A percentile compares a stretch with the other conserved stretches of the same genome.
Conservation (phyloP, 2,888 invertebrate genomes). For the Subacronicta megacephala region DNA sequence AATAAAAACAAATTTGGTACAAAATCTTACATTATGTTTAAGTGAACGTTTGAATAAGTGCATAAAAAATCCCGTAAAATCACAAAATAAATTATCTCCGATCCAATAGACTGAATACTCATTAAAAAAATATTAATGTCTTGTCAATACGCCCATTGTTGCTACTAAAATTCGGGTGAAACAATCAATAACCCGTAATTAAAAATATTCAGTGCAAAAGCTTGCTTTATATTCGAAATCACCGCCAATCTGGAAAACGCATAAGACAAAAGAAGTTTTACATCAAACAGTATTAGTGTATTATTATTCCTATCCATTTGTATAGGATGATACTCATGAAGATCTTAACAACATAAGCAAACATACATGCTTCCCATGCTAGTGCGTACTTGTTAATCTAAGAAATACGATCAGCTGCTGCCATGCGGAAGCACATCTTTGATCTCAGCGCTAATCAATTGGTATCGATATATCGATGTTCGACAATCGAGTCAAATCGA, state of each 20-base stretch:
- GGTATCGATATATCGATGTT: slow-evolving; percentile 76
- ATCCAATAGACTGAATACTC: too few species aligned
- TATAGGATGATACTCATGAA: slow-evolving; percentile 34
- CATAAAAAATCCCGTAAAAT: too few species aligned
- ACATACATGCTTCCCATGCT: slow-evolving; percentile 55
- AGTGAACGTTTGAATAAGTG: too few species aligned
- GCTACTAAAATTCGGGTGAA: too few species aligned
- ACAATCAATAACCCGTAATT: too few species aligned
- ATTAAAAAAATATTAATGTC: too few species aligned
- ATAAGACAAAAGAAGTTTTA: slow-evolving; percentile 30
- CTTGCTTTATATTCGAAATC: slow-evolving; percentile 26
- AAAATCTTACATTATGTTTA: neutral
- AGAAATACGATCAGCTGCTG: slow-evolving; percentile 67
- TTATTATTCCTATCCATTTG: slow-evolving; percentile 22
- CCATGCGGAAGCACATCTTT: slow-evolving; percentile 84
- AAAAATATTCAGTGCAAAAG: neutral
- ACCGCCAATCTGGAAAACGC: neutral
- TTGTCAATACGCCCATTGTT: too few species aligned
- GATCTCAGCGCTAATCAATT: slow-evolving; percentile 82
- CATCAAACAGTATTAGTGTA: slow-evolving; percentile 9
- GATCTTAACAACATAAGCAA: slow-evolving; percentile 11
- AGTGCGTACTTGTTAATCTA: slow-evolving; percentile 67
- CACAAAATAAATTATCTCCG: too few species aligned
- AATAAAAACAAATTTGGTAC: neutral
- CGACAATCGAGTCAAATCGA: slow-evolving; percentile 72